phyloP scores from a whole-genome alignment of 1,140 invertebrate species.

The Drosophila tristis region DNA sequence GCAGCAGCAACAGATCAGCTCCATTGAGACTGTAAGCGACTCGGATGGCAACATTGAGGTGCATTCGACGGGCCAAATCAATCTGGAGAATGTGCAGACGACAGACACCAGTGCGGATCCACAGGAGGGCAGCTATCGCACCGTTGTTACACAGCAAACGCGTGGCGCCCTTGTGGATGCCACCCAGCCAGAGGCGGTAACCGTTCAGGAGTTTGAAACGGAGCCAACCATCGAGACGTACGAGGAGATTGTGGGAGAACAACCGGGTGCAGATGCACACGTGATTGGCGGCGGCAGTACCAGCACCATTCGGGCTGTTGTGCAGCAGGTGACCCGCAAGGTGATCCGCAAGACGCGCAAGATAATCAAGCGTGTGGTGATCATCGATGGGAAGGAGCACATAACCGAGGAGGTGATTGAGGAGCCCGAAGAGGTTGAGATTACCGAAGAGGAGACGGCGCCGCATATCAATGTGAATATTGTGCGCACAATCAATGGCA shows the following conservation, averaged over 20 bases:
- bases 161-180: slow-evolving; percentile 83
- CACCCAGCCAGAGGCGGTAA: slow-evolving; percentile 86
- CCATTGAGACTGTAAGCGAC: slow-evolving; percentile 86
- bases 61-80: slow-evolving; percentile 72
- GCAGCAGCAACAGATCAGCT: slow-evolving; percentile 84
- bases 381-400: slow-evolving; percentile 93
- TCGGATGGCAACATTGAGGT: slow-evolving; percentile 86
- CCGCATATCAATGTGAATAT: slow-evolving; percentile 91
- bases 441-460: slow-evolving; percentile 89
- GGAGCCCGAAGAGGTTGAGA: slow-evolving; percentile 92
- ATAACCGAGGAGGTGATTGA: slow-evolving; percentile 92
- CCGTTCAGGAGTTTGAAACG: slow-evolving; percentile 85
- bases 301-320: slow-evolving; percentile 87
- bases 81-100: slow-evolving; percentile 72
- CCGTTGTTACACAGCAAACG: slow-evolving; percentile 66
- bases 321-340: slow-evolving; percentile 91
- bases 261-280: slow-evolving; percentile 64
- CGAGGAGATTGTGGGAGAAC: slow-evolving; percentile 52
- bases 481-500: slow-evolving; percentile 86
- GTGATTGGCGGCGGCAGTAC: slow-evolving; percentile 20
- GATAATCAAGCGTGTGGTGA: slow-evolving; percentile 89
- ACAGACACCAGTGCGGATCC: slow-evolving; percentile 64
- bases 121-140: slow-evolving; percentile 53
- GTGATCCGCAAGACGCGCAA: slow-evolving; percentile 90
- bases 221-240: slow-evolving; percentile 82